A percentile compares a stretch with the other conserved stretches of the same genome.
Evolutionary conservation across 1,140 invertebrate species (phyloP).

Genomic region (Lucilia sericata): DNA sequence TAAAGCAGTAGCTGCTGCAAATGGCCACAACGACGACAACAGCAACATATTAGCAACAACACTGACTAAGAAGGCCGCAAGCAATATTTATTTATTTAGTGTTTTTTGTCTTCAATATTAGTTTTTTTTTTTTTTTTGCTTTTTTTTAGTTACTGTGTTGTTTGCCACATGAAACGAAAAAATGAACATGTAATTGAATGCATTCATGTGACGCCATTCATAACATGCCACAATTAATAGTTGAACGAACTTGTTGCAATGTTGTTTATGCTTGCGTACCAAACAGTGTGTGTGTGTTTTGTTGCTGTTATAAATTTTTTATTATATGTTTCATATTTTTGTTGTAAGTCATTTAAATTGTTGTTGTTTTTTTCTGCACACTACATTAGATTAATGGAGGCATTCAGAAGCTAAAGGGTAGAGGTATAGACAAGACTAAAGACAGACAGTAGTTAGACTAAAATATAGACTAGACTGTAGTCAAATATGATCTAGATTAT

Average conservation of each 20-base stretch:
- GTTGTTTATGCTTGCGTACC: conserved; percentile 8
- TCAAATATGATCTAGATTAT: too few species aligned
- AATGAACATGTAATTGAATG: conserved; percentile 39
- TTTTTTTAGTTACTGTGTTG: background rate
- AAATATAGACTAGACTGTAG: too few species aligned
- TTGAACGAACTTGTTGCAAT: conserved; percentile 43
- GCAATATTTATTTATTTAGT: conserved; percentile 20
- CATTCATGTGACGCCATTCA: conserved; percentile 44
- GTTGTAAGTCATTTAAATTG: background rate
- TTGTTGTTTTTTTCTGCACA: too few species aligned
- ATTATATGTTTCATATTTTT: background rate
- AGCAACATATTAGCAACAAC: conserved; percentile 40
- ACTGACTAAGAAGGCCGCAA: conserved; percentile 28
- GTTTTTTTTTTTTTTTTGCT: background rate
- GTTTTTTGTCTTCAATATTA: too few species aligned
- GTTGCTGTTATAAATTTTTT: background rate
- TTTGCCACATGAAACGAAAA: background rate
- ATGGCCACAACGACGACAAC: conserved; percentile 7
- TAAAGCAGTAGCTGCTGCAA: conserved; percentile 17
- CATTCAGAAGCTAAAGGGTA: too few species aligned
- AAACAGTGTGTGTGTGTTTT: background rate
- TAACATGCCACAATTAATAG: conserved; percentile 43
- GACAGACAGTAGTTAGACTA: too few species aligned
- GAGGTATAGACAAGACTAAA: too few species aligned
- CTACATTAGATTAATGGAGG: too few species aligned